A percentile compares a stretch with the other conserved stretches of the same genome.
These are phyloP conservation scores for Neodiprion virginianus DNA, from an alignment of 1,140 invertebrate genomes.

Conservation along the genomic window DNA sequence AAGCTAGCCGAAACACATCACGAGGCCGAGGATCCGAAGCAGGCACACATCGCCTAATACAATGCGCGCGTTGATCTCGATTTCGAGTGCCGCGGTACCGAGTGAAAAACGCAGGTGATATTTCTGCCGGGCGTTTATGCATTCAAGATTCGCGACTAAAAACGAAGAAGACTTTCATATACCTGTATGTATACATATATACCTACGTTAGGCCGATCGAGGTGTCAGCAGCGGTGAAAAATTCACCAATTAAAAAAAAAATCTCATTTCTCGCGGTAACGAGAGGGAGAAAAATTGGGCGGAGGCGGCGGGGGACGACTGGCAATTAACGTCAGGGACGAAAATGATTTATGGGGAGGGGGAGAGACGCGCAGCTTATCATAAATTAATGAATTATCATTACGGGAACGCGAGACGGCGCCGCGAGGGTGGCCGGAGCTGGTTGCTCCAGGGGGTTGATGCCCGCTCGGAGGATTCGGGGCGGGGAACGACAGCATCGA, in stretches of 20 bases:
- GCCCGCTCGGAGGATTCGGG: not conserved
- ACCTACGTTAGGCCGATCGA: slow-evolving; percentile 21
- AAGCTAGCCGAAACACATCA: no score
- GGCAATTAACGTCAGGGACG: slow-evolving; percentile 49
- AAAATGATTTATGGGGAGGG: slow-evolving; percentile 51
- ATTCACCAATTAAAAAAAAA: slow-evolving; percentile 52
- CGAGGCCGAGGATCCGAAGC: no score
- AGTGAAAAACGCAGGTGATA: no score
- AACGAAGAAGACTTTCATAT: no score
- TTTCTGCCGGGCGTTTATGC: no score
- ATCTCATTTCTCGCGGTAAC: slow-evolving; percentile 53
- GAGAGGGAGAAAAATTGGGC: slow-evolving; percentile 31
- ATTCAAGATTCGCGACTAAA: no score
- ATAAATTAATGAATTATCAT: slow-evolving; percentile 56
- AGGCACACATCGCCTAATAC: no score
- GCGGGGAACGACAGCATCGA: slow-evolving; percentile 33
- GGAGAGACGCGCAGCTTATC: slow-evolving; percentile 42
- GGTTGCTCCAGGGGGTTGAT: no score
- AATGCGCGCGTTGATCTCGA: no score
- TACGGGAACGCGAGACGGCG: not conserved
- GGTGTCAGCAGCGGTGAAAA: slow-evolving; percentile 47
- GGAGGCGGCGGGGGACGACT: slow-evolving; percentile 23
- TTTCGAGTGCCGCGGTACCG: no score
- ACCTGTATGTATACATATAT: no score
- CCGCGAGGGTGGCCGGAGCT: slow-evolving; percentile 2